Conservation (phyloP, 1,140 invertebrate species). For the Cydia splendana region DNA sequence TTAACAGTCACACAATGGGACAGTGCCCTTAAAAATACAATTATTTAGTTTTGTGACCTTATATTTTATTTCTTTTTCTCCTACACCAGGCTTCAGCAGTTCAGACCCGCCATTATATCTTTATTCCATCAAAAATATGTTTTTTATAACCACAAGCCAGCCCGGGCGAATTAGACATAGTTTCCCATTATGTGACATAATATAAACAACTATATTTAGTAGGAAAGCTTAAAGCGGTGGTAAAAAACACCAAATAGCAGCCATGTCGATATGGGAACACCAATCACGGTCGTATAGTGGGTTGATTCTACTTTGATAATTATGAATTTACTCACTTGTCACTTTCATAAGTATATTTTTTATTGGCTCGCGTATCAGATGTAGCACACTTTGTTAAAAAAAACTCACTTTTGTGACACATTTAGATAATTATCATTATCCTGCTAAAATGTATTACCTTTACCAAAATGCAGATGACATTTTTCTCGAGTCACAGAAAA, state of each 20-base stretch:
- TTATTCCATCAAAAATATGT: not conserved
- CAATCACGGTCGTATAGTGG: not conserved
- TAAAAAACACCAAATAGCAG: conserved; percentile 39
- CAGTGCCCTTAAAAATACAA: not conserved
- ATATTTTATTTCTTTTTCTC: not conserved
- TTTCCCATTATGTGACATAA: conserved; percentile 14
- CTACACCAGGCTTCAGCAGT: not conserved
- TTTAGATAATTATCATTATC: too few species aligned
- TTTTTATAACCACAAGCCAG: too few species aligned
- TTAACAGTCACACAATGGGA: conserved; percentile 2
- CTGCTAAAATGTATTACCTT: too few species aligned
- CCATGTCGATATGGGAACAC: not conserved
- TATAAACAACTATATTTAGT: conserved; percentile 33
- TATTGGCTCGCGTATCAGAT: not conserved
- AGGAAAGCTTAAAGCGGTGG: conserved; percentile 47
- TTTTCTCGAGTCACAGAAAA: too few species aligned
- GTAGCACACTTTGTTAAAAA: not conserved
- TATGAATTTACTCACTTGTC: not conserved
- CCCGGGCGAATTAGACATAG: not conserved
- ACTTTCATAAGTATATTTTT: not conserved
- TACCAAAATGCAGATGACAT: too few species aligned
- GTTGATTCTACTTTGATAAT: conserved; percentile 2
- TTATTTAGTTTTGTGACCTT: conserved; percentile 7
- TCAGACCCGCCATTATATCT: not conserved
- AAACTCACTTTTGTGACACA: too few species aligned